Evolutionary conservation across 1,140 invertebrate genomes (phyloP).

Genomic region (Euura lappo): DNA sequence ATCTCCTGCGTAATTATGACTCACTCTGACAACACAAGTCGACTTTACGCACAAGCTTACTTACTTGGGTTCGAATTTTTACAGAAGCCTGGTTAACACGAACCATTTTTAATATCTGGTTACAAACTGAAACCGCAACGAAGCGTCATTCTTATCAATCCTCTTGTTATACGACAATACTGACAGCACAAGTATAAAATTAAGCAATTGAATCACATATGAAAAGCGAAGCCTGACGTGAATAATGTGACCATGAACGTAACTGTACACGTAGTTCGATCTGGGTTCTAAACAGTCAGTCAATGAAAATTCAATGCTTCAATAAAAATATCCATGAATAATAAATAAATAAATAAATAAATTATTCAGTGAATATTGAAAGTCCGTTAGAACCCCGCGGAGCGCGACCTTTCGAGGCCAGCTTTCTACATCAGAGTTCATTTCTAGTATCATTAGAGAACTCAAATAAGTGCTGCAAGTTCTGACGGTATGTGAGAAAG

Average conservation of each 20-base stretch:
- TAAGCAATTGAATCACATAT: too few relatives aligned
- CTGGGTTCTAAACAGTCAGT: too few relatives aligned
- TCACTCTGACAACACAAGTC: neutral
- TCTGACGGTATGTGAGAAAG: too few relatives aligned
- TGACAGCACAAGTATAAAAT: too few relatives aligned
- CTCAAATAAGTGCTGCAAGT: too few relatives aligned
- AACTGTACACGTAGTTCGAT: too few relatives aligned
- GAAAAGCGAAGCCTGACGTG: too few relatives aligned
- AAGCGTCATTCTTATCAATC: neutral
- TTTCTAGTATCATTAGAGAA: neutral
- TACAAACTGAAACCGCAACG: neutral
- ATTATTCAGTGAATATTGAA: neutral
- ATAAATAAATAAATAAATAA: neutral
- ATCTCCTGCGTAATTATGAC: neutral
- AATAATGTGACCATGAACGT: too few relatives aligned
- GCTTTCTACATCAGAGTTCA: neutral
- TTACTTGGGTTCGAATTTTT: neutral
- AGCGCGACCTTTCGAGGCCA: neutral
- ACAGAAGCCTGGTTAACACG: neutral
- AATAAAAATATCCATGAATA: neutral
- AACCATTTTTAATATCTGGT: neutral
- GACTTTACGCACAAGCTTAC: too few relatives aligned
- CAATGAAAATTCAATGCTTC: neutral
- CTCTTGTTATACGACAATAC: neutral
- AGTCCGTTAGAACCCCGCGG: neutral